These are phyloP conservation scores for Pipistrellus kuhlii DNA, from an alignment of 2,797 vertebrate species.

Conservation along the genomic window DNA sequence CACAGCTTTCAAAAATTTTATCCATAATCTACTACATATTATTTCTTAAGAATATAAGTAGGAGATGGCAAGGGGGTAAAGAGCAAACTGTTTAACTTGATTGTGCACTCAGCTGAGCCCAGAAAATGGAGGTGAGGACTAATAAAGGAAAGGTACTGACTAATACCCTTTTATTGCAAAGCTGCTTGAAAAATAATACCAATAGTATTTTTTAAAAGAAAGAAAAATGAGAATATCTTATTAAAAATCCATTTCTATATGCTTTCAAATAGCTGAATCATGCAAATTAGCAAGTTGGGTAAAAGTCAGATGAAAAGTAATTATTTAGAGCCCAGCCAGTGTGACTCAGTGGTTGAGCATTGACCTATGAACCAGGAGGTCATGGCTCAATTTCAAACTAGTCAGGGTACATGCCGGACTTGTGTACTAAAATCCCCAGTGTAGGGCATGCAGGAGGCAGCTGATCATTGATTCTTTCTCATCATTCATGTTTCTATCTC, in stretches of 20 bases:
- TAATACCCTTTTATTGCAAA: not conserved
- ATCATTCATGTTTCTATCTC: too few species aligned
- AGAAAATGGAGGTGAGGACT: constrained; percentile 11
- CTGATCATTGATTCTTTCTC: too few species aligned
- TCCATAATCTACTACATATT: constrained; percentile 56
- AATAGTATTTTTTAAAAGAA: not conserved
- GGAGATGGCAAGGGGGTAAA: not conserved
- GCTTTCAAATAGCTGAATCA: not conserved
- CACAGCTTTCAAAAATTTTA: constrained; percentile 62
- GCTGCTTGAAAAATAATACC: constrained; percentile 19
- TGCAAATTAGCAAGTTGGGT: constrained; percentile 48
- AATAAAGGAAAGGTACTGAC: not conserved
- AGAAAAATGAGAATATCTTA: not conserved
- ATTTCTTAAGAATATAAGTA: constrained; percentile 62
- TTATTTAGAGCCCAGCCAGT: not conserved
- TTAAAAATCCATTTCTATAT: constrained; percentile 55
- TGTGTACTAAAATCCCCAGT: too few species aligned
- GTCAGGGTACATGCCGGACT: too few species aligned
- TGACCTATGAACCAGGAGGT: too few species aligned
- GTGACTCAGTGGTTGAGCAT: too few species aligned
- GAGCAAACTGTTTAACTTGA: constrained; percentile 39
- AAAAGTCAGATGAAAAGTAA: constrained; percentile 6
- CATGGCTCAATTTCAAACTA: too few species aligned
- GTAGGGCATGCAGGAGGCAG: too few species aligned
- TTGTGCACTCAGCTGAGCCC: constrained; percentile 30